Evolutionary conservation across 2,797 vertebrate species (phyloP), one percentile per base, ranked within the genome.

Genomic region (Ptychadena robeensis): DNA sequence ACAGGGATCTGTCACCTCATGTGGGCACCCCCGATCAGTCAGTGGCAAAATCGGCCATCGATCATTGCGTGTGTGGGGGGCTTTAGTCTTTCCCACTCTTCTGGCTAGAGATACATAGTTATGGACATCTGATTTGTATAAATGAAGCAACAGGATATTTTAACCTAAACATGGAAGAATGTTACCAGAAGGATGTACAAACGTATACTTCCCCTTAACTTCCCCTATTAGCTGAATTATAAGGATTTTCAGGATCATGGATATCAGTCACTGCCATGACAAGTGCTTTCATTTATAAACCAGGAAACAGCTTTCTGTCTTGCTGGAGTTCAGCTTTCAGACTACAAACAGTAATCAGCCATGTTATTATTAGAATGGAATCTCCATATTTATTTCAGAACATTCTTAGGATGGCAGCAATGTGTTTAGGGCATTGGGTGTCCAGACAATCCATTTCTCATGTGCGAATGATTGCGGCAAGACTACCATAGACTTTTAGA

Each of bases 281-380:
- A 32, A 10, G 30, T 44, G 25, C 79, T 12, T n/a, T 65, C 66
- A 81, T 73, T 66, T 81, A 81, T 40, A 73, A 69, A 65, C 48
- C 37, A 81, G 30, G 30, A 40, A 80, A 66, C 38, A 10, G 28
- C 4, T 64, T 73, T 64, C 25, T 30, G 30, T 27, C 27, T 67
- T 48, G 59, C 18, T 38, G 34, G 38, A 64, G 32, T 32, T 67
- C 30, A 81, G 7, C 25, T 71, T n/a, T 59, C 34, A 63, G 27
- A n/a, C 27, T 38, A 12, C 64, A 53, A 76, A 59, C n/a, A 75
- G 34, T 70, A 82, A 76, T 70, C 73, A 70, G 48, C 2, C 0
- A 0, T 40, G 48, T 30, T 82, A 82, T 71, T 77, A 77, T 71
- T 82, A 82, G 81, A 71, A 53, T 15, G 66, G 80, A 82, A 82